These are phyloP conservation scores for Lepidothrix coronata DNA, from an alignment of 2,113 vertebrate genomes.

Conservation along the genomic window DNA sequence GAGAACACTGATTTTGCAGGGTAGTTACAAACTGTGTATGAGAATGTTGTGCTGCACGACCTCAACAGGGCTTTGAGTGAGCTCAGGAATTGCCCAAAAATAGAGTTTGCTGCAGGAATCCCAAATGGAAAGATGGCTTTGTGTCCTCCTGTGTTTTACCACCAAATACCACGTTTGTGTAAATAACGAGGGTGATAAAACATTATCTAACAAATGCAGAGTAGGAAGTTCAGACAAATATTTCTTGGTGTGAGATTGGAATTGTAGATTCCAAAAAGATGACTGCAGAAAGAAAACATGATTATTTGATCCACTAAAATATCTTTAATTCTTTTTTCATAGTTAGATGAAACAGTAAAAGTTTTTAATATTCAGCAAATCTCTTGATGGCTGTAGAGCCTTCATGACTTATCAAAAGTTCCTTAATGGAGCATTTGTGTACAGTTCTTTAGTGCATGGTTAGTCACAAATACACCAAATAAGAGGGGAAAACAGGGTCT, in stretches of 20 bases:
- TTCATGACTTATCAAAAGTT: conserved; percentile 1
- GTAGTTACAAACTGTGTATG: neutral
- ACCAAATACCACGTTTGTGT: neutral
- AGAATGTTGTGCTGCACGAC: neutral
- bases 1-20: neutral
- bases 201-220: neutral
- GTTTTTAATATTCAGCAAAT: neutral
- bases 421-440: neutral
- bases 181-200: neutral
- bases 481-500: neutral
- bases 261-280: neutral
- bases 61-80: neutral
- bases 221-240: neutral
- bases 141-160: neutral
- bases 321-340: neutral
- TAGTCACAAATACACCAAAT: neutral
- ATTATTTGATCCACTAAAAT: neutral
- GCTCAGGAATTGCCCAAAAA: neutral
- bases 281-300: accelerated
- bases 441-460: neutral
- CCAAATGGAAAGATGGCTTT: neutral
- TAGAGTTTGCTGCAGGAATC: neutral
- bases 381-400: neutral
- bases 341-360: neutral
- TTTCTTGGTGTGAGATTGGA: neutral